These are phyloP conservation scores for Scaptomyza montana DNA, from an alignment of 1,140 invertebrate species.

Conservation along the genomic window DNA sequence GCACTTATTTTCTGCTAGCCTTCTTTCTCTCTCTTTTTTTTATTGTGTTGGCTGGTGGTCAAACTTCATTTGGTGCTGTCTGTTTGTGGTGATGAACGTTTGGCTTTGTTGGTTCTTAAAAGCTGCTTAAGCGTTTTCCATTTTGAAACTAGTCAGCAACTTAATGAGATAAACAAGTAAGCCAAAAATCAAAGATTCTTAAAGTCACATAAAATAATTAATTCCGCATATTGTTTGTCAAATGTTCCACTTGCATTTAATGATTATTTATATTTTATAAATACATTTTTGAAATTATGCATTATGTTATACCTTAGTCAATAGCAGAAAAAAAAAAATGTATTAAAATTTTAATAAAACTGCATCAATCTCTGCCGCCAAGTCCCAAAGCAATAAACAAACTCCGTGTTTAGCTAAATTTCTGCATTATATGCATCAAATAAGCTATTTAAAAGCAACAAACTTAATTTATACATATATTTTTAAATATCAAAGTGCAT, in stretches of 20 bases:
- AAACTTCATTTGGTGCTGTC: conserved; percentile 51
- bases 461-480: neutral
- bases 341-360: too few relatives aligned
- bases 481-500: conserved; percentile 23
- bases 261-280: too few relatives aligned
- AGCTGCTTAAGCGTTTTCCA: conserved; percentile 38
- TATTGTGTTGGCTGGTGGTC: conserved; percentile 38
- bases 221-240: too few relatives aligned
- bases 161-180: conserved; percentile 12
- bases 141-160: conserved; percentile 6
- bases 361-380: conserved; percentile 15
- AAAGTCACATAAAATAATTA: too few relatives aligned
- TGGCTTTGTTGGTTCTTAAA: conserved; percentile 26
- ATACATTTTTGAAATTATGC: too few relatives aligned
- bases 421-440: conserved; percentile 30
- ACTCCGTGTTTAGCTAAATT: conserved; percentile 12
- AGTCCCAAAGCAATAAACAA: conserved; percentile 30
- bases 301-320: too few relatives aligned
- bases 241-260: too few relatives aligned
- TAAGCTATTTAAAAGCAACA: too few relatives aligned
- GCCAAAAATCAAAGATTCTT: too few relatives aligned
- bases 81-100: conserved; percentile 40
- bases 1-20: conserved; percentile 4
- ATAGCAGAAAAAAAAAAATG: too few relatives aligned
- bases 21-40: neutral